These are phyloP conservation scores for Ctenoplectra terminalis DNA, from an alignment of 1,140 invertebrate genomes.

Conservation along the genomic window DNA sequence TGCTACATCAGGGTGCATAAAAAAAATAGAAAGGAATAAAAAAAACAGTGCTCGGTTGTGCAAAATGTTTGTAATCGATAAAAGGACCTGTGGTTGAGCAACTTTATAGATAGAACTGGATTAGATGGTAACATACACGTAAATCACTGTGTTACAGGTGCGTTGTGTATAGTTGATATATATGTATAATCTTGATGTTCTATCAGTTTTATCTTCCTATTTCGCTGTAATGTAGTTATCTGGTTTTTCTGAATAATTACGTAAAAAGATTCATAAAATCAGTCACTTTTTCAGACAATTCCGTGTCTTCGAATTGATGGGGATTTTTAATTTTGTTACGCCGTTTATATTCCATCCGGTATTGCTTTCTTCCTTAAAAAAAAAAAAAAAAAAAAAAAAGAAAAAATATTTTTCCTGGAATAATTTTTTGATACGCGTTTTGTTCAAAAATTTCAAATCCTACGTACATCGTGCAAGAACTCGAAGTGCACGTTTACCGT, in stretches of 20 bases:
- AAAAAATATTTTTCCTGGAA: too few relatives aligned
- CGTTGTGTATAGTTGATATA: conserved; percentile 8
- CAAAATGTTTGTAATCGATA: conserved; percentile 40
- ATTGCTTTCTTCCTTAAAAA: too few relatives aligned
- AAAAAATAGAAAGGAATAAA: conserved; percentile 6
- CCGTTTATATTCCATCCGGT: too few relatives aligned
- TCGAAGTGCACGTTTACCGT: conserved; percentile 35
- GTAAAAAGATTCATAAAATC: background rate
- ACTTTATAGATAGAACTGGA: conserved; percentile 20
- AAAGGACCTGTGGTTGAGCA: conserved; percentile 23
- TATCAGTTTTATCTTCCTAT: conserved; percentile 4
- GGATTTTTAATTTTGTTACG: background rate
- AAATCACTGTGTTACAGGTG: conserved; percentile 33
- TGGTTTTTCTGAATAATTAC: background rate
- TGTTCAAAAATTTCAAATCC: background rate
- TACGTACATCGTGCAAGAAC: background rate
- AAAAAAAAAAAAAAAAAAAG: too few relatives aligned
- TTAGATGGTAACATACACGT: conserved; percentile 16
- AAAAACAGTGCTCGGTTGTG: conserved; percentile 20
- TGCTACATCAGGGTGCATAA: conserved; percentile 18
- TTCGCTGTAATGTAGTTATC: background rate
- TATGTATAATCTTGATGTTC: conserved; percentile 17
- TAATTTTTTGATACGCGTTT: background rate
- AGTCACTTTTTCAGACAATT: background rate
- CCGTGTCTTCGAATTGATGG: too few relatives aligned